phyloP scores from a whole-genome alignment of 53 echinoderm and acorn worm species.

The Zoroaster sp. region DNA sequence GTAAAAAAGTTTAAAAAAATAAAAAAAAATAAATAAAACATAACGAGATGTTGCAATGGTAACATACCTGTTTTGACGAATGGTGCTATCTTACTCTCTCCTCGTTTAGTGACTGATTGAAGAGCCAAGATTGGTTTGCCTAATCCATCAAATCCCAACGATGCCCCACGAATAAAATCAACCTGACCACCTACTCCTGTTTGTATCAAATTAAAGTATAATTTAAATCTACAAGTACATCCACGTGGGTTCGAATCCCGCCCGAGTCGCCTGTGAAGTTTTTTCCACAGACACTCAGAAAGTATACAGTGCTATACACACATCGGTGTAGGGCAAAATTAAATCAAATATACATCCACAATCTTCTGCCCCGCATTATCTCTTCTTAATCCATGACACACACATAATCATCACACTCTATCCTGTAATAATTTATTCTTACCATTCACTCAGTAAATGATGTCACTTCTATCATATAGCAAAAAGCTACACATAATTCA shows the following conservation, averaged over 20 bases:
- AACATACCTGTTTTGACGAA: constrained; percentile 27
- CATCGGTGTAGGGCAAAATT: no score
- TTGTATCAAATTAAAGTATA: not conserved
- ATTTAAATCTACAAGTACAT: not conserved
- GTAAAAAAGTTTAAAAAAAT: not conserved
- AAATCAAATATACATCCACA: not conserved
- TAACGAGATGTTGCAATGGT: not conserved
- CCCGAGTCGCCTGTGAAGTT: no score
- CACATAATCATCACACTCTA: no score
- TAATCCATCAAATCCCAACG: constrained; percentile 30
- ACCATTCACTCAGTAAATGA: no score
- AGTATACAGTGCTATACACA: no score
- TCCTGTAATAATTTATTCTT: no score
- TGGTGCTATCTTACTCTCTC: constrained; percentile 27
- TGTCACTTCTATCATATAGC: no score
- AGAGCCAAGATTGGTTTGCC: constrained; percentile 47
- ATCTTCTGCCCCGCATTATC: not conserved
- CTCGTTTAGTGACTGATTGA: constrained; percentile 29
- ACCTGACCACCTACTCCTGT: constrained; percentile 51
- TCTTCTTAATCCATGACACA: no score
- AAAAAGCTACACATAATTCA: no score
- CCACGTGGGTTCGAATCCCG: no score
- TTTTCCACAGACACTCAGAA: not conserved
- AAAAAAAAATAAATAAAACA: no score
- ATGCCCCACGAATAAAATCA: constrained; percentile 43